Percentiles rank a stretch among this genome's conserved stretches.
Conservation (phyloP, 2,888 invertebrate genomes). For the Cataglyphis livida region DNA sequence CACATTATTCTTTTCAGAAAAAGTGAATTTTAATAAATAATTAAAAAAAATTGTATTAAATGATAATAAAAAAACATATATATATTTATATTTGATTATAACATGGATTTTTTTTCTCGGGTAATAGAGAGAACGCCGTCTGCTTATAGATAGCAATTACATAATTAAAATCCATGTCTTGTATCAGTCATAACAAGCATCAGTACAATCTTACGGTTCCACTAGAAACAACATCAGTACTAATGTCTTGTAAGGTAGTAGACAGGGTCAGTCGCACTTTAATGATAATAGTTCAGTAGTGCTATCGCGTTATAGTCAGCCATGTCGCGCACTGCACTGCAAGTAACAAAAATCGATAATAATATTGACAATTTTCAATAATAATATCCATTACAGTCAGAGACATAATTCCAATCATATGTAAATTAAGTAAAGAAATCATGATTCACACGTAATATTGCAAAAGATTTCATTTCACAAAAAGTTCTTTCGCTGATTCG, state of each 20-base stretch:
- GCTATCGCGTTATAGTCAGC: background rate
- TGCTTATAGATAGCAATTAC: constrained; percentile 25
- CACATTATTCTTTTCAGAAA: background rate
- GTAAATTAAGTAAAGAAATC: background rate
- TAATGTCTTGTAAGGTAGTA: constrained; percentile 17
- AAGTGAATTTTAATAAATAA: background rate
- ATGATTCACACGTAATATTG: constrained; percentile 1
- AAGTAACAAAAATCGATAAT: constrained; percentile 1
- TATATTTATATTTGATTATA: background rate
- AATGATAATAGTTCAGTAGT: constrained; percentile 17
- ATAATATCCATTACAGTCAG: background rate
- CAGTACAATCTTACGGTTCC: constrained; percentile 25
- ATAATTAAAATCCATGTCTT: constrained; percentile 30
- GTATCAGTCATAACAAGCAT: constrained; percentile 31
- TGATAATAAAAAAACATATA: background rate
- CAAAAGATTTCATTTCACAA: background rate
- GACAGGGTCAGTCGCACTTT: background rate
- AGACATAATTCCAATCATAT: background rate
- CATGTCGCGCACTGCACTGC: background rate
- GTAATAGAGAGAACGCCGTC: constrained; percentile 12
- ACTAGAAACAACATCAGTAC: constrained; percentile 19
- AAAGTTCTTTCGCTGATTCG: background rate
- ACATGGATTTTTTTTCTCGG: background rate
- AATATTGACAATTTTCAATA: constrained; percentile 2
- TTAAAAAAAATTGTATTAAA: background rate